Evolutionary conservation across 2,888 invertebrate species (phyloP).

Genomic region (Brenthis hecate): DNA sequence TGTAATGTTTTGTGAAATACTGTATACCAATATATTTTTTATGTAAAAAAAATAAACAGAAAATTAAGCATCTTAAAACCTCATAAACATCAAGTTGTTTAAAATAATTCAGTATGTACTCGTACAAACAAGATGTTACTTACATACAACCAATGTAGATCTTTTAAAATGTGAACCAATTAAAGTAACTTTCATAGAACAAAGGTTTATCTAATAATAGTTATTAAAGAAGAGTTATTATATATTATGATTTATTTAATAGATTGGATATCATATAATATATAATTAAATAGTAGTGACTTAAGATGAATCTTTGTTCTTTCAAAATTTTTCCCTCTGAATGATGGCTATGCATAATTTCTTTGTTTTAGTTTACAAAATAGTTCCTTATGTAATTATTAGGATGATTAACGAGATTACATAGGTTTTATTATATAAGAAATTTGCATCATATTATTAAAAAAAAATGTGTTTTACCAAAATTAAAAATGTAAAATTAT

Average conservation of each 20-base stretch:
- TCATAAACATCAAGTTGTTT: no score
- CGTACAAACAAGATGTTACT: background rate
- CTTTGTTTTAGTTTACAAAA: constrained; percentile 13
- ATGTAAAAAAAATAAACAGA: no score
- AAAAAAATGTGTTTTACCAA: constrained; percentile 5
- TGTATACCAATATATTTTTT: no score
- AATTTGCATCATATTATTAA: constrained; percentile 6
- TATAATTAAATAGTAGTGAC: background rate
- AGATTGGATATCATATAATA: no score
- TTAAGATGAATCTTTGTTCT: constrained; percentile 1
- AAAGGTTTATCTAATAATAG: constrained; percentile 1
- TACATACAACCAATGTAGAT: background rate
- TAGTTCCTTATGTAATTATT: constrained; percentile 17
- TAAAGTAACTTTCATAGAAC: background rate
- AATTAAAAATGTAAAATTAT: constrained; percentile 9
- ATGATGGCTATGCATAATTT: constrained; percentile 15
- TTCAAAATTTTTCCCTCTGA: background rate
- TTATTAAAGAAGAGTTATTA: background rate
- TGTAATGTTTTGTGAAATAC: no score
- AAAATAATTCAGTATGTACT: no score
- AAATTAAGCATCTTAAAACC: no score
- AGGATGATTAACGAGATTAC: constrained; percentile 1
- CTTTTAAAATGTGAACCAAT: background rate
- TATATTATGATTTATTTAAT: no score
- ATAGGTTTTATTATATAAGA: constrained; percentile 8